Evolutionary conservation across 2,888 invertebrate species (phyloP), one percentile per base, ranked within the genome.

Genomic region (Synergus itoensis): DNA sequence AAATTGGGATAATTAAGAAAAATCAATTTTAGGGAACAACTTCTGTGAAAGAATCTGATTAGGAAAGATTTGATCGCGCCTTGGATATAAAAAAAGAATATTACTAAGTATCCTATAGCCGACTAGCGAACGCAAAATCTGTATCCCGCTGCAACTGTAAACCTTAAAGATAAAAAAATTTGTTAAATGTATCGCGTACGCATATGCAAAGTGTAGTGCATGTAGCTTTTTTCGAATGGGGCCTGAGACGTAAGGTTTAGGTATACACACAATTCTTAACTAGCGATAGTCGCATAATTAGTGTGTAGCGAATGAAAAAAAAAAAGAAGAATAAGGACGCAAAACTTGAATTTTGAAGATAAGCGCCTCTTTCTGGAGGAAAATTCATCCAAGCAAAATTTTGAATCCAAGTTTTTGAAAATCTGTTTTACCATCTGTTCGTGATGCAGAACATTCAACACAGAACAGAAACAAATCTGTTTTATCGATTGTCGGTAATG

Each of bases 141-240:
- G 36, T 73, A 73, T 53, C 36, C 53, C 36, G 73, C 73, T 73
- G 73, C 73, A 73, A 73, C 36, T 73, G 73, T 73, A 73, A n/a
- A 53, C 73, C 36, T 73, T 53, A 73, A 69, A 28, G 53, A 40
- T 53, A 57, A 73, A 69, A 69, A 69, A 40, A 73, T 73, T 73
- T 48, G 73, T 73, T 73, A 78, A 79, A 43, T 69, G 79, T 81
- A 84, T 81, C 75, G 78, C 82, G 77, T 82, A 87, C 76, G 82
- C 65, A 77, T 83, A 83, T 45, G 80, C 76, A 85, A 83, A 77
- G 82, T 84, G 79, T 81, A 78, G 77, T 73, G 78, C 83, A 79
- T 77, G 82, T 87, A 85, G 79, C 82, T 85, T 81, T 80, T 85
- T 84, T 85, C 82, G 81, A 73, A 53, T 83, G 85, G 83, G 83